A percentile compares a stretch with the other conserved stretches of the same genome.
These are phyloP conservation scores for Aquatica leii DNA, from an alignment of 2,888 invertebrate species.

Conservation along the genomic window DNA sequence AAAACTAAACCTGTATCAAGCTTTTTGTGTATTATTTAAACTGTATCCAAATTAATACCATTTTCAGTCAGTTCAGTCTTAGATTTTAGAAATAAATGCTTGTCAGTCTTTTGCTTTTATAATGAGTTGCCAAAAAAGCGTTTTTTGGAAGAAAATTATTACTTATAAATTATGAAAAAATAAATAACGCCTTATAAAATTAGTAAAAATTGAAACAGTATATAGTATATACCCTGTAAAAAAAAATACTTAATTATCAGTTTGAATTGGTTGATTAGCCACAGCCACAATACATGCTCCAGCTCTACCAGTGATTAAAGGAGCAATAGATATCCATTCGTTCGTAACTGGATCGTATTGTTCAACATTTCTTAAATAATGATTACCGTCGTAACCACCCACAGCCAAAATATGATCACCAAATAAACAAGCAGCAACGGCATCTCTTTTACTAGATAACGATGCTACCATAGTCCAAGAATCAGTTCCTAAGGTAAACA, in stretches of 20 bases:
- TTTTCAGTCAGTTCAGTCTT: not conserved
- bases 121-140: not conserved
- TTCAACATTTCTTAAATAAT: constrained; percentile 87
- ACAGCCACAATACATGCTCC: constrained; percentile 76
- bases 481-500: constrained; percentile 72
- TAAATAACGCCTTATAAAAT: constrained; percentile 12
- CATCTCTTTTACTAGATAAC: constrained; percentile 84
- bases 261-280: constrained; percentile 22
- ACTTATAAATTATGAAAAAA: not conserved
- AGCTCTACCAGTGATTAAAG: constrained; percentile 84
- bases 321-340: constrained; percentile 80
- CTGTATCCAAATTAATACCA: too few relatives aligned
- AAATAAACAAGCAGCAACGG: constrained; percentile 86
- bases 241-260: constrained; percentile 26
- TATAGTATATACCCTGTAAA: constrained; percentile 18
- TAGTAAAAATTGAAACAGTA: not conserved
- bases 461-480: constrained; percentile 87
- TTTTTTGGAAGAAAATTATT: not conserved
- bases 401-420: constrained; percentile 84
- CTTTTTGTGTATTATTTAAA: too few relatives aligned
- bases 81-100: constrained; percentile 3
- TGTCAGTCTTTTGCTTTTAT: constrained; percentile 9
- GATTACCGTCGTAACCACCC: constrained; percentile 92
- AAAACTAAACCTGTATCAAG: too few relatives aligned
- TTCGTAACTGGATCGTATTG: constrained; percentile 86